Evolutionary conservation across 53 echinoderm and acorn worm species (phyloP).

Genomic region (Paelopatides confundens): DNA sequence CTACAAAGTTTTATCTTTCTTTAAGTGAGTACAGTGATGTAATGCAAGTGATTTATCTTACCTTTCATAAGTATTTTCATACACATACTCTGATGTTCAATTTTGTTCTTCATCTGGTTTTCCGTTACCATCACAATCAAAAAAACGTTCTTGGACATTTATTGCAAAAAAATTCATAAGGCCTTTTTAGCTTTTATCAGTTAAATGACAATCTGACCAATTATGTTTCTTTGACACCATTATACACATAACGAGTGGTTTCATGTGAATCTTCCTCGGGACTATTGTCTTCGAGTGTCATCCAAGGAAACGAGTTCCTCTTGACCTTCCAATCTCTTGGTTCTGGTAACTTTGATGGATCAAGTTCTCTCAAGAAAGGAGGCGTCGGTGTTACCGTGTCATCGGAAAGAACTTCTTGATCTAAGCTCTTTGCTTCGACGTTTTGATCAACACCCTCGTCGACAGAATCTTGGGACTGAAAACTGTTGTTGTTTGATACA

Average conservation of each 20-base stretch:
- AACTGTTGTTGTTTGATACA: slow-evolving; percentile 94
- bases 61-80: no score
- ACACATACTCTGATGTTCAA: no score
- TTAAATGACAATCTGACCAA: not conserved
- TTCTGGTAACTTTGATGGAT: slow-evolving; percentile 38
- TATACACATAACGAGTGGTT: slow-evolving; percentile 66
- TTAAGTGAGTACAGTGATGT: no score
- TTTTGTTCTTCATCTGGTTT: no score
- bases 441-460: slow-evolving; percentile 50
- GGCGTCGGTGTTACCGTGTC: not conserved
- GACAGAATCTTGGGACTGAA: slow-evolving; percentile 96
- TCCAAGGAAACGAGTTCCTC: slow-evolving; percentile 64
- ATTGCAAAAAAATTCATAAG: not conserved
- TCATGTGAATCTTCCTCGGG: slow-evolving; percentile 37
- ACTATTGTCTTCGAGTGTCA: slow-evolving; percentile 41
- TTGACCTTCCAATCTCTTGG: slow-evolving; percentile 63
- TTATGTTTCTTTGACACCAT: slow-evolving; percentile 51
- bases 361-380: not conserved
- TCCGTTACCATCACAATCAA: no score
- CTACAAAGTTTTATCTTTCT: no score
- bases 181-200: not conserved
- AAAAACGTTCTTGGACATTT: not conserved
- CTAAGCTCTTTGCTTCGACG: slow-evolving; percentile 42
- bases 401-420: slow-evolving; percentile 7
- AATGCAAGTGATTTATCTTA: no score